phyloP scores from a whole-genome alignment of 2,113 vertebrate genomes.

The Lichenostomus cassidix region DNA sequence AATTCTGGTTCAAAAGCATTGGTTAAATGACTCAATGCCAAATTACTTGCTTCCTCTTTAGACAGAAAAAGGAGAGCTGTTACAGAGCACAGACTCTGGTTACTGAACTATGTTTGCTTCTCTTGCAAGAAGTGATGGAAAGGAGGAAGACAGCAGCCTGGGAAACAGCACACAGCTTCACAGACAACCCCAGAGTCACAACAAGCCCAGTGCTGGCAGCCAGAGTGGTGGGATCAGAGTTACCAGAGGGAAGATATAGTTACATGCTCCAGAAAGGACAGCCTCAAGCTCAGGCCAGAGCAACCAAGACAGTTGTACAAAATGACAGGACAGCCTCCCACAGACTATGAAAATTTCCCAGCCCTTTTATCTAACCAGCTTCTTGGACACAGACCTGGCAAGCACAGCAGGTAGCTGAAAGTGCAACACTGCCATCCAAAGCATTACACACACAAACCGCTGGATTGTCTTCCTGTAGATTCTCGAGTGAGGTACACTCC shows the following conservation, averaged over 20 bases:
- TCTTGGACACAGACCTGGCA: not conserved
- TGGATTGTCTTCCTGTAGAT: not conserved
- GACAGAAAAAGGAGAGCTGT: not conserved
- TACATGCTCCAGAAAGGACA: not conserved
- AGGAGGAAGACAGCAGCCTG: not conserved
- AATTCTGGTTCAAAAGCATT: not conserved
- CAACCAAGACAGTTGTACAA: not conserved
- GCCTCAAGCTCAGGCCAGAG: not conserved
- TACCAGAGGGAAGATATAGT: not conserved
- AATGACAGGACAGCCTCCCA: too few relatives aligned
- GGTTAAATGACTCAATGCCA: not conserved
- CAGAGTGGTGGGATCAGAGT: not conserved
- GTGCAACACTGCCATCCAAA: not conserved
- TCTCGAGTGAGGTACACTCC: not conserved
- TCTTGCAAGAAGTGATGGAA: not conserved
- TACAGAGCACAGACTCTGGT: not conserved
- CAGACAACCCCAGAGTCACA: not conserved
- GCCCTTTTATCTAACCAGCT: not conserved
- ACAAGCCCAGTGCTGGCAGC: accelerated
- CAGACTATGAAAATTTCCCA: not conserved
- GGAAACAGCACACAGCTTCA: not conserved
- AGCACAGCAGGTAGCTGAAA: not conserved
- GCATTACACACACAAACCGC: not conserved
- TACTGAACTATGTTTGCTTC: not conserved
- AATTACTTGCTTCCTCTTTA: not conserved